Evolutionary conservation across 2,888 invertebrate genomes (phyloP).

Genomic region (Archips crataeganus): DNA sequence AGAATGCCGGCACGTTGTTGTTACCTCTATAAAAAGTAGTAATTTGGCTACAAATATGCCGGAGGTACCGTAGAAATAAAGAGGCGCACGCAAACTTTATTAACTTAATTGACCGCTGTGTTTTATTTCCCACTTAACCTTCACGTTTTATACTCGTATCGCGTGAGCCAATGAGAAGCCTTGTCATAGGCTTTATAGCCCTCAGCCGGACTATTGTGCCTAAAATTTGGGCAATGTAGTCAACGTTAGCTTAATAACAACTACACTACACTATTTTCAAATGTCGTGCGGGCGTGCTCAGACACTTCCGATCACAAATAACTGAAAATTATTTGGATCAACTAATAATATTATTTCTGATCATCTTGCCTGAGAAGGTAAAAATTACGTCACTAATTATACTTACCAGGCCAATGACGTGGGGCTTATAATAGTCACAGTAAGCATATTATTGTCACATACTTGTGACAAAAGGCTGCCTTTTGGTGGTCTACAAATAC

Average conservation of each 20-base stretch:
- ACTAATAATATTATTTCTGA: no score
- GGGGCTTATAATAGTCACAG: no score
- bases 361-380: no score
- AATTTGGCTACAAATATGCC: conserved; percentile 13
- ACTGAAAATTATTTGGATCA: no score
- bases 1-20: neutral
- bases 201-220: neutral
- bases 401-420: no score
- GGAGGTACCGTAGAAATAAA: conserved; percentile 10
- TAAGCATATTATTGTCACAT: no score
- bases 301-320: no score
- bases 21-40: conserved; percentile 15
- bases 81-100: conserved; percentile 18
- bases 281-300: neutral
- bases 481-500: no score
- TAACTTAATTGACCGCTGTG: conserved; percentile 2
- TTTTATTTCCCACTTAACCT: conserved; percentile 25
- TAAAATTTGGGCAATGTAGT: conserved; percentile 4
- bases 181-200: neutral
- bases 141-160: conserved; percentile 4
- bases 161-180: conserved; percentile 7
- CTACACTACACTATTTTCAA: neutral
- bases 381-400: no score
- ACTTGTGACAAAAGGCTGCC: no score
- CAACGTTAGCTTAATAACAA: neutral